Evolutionary conservation across 2,888 invertebrate species (phyloP), one percentile per base, ranked within the genome.

Genomic region (Phaedon cochleariae): DNA sequence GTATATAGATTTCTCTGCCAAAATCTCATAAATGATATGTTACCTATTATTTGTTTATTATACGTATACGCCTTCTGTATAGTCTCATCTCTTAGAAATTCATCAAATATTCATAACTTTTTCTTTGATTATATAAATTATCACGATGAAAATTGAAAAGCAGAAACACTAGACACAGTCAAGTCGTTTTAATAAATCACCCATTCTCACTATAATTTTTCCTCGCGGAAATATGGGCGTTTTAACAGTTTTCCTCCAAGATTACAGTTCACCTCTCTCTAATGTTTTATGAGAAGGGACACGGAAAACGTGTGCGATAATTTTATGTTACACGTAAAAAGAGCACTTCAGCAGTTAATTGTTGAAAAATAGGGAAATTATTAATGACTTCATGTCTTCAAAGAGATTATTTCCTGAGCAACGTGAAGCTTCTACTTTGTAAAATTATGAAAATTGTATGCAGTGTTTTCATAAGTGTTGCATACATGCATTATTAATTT

Each of bases 181-280:
- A 15, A 15, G 20, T 7, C 21, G 10, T 48, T 10, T 57, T 26
- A 57, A 57, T 57, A 57, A 57, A 57, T 46, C 57, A 57, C 45
- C 10, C 26, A 26, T 45, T 22, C 10, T 7, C 21, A 45, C 57
- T 57, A 10, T 57, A 57, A 57, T 57, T 57, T 57, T 57, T 41
- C 41, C 45, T 57, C 57, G 18, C 26, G 0, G 15, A 20, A 26
- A 26, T 45, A 45, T 45, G 46, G 57, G 57, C 45, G 57, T 57
- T 45, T 12, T 45, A 45, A 57, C 45, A 57, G 31, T 45, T 37
- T 34, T 22, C 15, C 45, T 18, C 34, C 37, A 20, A 57, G 37
- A 57, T 57, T 57, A 45, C 12, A 57, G 57, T 18, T 46, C 2
- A 45, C 45, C 12, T 57, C 29, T 57, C 26, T 29, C 26, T 34